Percentiles rank a stretch among this genome's conserved stretches.
phyloP scores from a whole-genome alignment of 1,140 invertebrate genomes.

The Fragariocoptes setiger region DNA sequence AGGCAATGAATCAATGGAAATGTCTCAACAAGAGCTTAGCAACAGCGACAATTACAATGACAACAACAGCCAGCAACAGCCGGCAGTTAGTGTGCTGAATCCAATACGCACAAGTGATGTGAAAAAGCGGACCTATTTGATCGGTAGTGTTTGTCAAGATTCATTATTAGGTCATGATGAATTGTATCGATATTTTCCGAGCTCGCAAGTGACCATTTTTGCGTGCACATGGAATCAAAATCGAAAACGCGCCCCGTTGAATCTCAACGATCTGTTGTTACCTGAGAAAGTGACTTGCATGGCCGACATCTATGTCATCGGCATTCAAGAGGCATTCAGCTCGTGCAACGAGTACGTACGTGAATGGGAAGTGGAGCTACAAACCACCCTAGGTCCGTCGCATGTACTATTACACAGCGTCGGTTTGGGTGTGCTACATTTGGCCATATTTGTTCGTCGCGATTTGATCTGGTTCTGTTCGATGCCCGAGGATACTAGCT shows the following conservation, averaged over 20 bases:
- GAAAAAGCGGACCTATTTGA: slow-evolving; percentile 7
- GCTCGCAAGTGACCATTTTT: slow-evolving; percentile 47
- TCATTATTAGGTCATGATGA: slow-evolving; percentile 46
- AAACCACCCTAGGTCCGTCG: slow-evolving; percentile 61
- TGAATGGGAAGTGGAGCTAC: slow-evolving; percentile 63
- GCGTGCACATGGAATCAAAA: slow-evolving; percentile 91
- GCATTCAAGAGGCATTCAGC: slow-evolving; percentile 47
- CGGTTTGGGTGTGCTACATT: slow-evolving; percentile 46
- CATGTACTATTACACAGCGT: slow-evolving; percentile 52
- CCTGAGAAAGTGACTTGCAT: slow-evolving; percentile 46
- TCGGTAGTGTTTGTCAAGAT: slow-evolving; percentile 9
- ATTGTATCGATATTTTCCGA: slow-evolving; percentile 48
- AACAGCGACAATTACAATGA: too few relatives aligned
- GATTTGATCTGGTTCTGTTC: slow-evolving; percentile 80
- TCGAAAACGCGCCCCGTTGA: slow-evolving; percentile 25
- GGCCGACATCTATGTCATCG: slow-evolving; percentile 62
- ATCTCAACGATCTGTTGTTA: slow-evolving; percentile 56
- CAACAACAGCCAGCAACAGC: too few relatives aligned
- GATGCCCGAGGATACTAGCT: slow-evolving; percentile 11
- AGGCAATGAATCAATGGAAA: too few relatives aligned
- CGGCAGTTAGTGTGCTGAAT: not conserved
- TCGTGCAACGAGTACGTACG: slow-evolving; percentile 23
- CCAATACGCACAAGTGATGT: not conserved
- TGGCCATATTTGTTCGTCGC: slow-evolving; percentile 47
- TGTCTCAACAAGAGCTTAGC: too few relatives aligned